Conservation (phyloP, 1,140 invertebrate genomes). For the Macrobrachium rosenbergii region DNA sequence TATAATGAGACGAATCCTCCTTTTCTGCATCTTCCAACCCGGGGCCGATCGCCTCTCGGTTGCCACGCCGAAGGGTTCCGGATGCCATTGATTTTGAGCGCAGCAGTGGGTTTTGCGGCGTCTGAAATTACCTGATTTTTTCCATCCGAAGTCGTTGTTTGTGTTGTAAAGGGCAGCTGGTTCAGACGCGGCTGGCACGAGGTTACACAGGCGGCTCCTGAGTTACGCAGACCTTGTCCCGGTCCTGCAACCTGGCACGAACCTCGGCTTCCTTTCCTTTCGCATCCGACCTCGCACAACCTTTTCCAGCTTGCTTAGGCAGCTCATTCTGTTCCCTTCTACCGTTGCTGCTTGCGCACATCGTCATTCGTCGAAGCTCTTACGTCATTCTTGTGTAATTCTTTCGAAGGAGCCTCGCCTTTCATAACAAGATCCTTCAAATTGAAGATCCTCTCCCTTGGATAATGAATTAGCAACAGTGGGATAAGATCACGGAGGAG, state of each 20-base stretch:
- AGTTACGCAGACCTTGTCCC: slow-evolving; percentile 48
- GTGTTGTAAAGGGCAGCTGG: slow-evolving; percentile 8
- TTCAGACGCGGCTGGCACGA: slow-evolving; percentile 55
- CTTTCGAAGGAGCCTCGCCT: too few relatives aligned
- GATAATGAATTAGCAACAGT: too few relatives aligned
- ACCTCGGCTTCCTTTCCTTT: slow-evolving; percentile 37
- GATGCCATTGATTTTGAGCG: background rate
- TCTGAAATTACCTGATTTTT: background rate
- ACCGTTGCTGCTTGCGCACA: background rate
- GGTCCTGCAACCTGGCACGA: slow-evolving; percentile 33
- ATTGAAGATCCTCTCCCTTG: too few relatives aligned
- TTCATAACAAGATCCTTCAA: too few relatives aligned
- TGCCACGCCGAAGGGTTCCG: background rate
- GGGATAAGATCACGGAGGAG: too few relatives aligned
- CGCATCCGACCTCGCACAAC: background rate
- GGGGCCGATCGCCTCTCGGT: background rate
- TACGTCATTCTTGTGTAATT: too few relatives aligned
- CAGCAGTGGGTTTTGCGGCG: background rate
- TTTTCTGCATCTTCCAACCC: background rate
- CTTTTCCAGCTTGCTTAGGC: background rate
- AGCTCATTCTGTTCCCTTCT: background rate
- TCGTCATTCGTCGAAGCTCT: too few relatives aligned
- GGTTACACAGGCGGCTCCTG: slow-evolving; percentile 55
- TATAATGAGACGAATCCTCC: slow-evolving; percentile 2
- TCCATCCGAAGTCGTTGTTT: slow-evolving; percentile 7